Base-by-base conservation (phyloP, 2,113 vertebrate species). In the Cyanoliseus patagonus region DNA sequence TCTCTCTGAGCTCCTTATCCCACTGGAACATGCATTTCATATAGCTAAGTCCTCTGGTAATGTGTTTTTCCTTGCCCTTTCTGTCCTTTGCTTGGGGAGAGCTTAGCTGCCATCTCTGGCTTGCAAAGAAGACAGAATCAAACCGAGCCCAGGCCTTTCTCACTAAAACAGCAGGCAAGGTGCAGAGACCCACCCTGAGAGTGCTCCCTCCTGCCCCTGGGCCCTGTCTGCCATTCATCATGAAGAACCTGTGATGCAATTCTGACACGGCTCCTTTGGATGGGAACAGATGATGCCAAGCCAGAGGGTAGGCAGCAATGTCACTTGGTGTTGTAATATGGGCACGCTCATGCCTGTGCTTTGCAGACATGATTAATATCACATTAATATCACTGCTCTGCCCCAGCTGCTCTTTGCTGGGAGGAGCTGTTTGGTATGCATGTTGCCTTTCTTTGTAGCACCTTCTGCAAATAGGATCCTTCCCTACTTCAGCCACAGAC, bases 21-120 rank as follows among this genome's bases (percentile, higher is more conserved):
- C 57, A 47, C 30, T 3, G 0, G 28, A 88, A 5, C 37, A 20
- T 44, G 20, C 5, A 8, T 66, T 83, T 70, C 27, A 28, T 6
- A 42, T 15, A 22, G 28, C 27, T 0, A 4, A 61, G 33, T 22
- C 42, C 31, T 59, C 44, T 3, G 2, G 18, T 22, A 75, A 16
- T 0, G 0, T 11, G 9, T 55, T 35, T 44, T 39, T n/a, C 46
- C 16, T 53, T 57, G 20, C 6, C 0, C 5, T 62, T 55, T 70
- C 52, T 44, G 20, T 11, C 17, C 22, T 67, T 62, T 57, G 24
- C 31, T 30, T 14, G 19, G 39, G 39, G 39, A 76, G 27, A 42
- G 5, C 69, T 85, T 70, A 4, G 2, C n/a, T 69, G 35, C 10
- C 17, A 15, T 33, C 68, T 52, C 74, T 37, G n/a, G 10, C 55